phyloP scores from a whole-genome alignment of 2,888 invertebrate species.

The Sarcophaga carnaria region DNA sequence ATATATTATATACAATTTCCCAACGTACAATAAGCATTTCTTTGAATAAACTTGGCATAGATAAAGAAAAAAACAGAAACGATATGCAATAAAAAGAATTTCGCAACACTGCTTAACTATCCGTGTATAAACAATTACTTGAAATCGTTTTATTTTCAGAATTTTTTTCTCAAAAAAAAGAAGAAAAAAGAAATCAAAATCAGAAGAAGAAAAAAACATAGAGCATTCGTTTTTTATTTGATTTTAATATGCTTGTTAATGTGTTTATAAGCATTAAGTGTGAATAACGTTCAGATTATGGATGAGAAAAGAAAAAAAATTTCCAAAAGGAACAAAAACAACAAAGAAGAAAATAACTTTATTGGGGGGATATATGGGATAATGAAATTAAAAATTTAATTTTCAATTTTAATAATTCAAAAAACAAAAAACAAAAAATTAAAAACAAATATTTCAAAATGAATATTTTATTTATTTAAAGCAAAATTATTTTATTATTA shows the following conservation, averaged over 20 bases:
- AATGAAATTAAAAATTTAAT: background rate
- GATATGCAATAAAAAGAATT: background rate
- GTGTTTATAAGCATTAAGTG: slow-evolving; percentile 74
- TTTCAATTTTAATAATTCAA: background rate
- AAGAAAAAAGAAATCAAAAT: too few relatives aligned
- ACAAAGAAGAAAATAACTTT: background rate
- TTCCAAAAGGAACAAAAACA: background rate
- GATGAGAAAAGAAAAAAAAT: background rate
- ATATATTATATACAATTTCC: too few relatives aligned
- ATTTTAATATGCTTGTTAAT: slow-evolving; percentile 71
- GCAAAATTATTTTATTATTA: slow-evolving; percentile 1
- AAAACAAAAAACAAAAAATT: background rate
- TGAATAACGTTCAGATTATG: slow-evolving; percentile 69
- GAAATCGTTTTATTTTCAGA: slow-evolving; percentile 25
- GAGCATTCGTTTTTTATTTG: slow-evolving; percentile 5
- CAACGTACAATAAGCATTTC: too few relatives aligned
- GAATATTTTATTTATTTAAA: background rate
- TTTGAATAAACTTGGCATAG: too few relatives aligned
- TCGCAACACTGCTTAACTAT: background rate
- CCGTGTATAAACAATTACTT: slow-evolving; percentile 31
- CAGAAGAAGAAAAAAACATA: too few relatives aligned
- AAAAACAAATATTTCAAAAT: background rate
- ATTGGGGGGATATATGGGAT: too few relatives aligned
- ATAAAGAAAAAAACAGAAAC: too few relatives aligned
- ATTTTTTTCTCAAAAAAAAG: background rate